Evolutionary conservation across 2,888 invertebrate species (phyloP), one percentile per base, ranked within the genome.

Genomic region (Eustalomyia histrio): DNA sequence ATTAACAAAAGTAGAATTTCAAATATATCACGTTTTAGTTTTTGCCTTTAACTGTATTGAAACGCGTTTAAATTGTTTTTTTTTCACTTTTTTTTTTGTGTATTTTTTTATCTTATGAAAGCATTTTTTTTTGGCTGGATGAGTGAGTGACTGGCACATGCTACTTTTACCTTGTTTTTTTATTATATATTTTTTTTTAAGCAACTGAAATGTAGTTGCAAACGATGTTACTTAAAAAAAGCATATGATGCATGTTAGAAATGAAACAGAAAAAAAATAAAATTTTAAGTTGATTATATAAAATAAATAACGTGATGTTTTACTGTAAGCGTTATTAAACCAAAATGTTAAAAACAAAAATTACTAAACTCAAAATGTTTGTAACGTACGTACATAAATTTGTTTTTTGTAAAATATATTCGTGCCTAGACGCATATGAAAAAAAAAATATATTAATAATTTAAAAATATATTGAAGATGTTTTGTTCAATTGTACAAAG

Each of bases 11-110:
- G 47, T 47, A 47, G 57, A 64, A 73, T 64, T 21, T 6, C 64
- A 64, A 65, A 73, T 65, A 73, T 65, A 64, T 65, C 73, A 73
- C 73, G 73, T 73, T 73, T 73, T 43, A 57, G 12, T n/a, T 47
- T 47, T 47, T 47, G 39, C 14, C 9, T 39, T 10, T 39, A 39
- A 14, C 10, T 12, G 14, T 39, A 47, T 47, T 47, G 43, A 47
- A 47, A 47, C 14, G 43, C n/a, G 43, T n/a, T 47, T n/a, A 6
- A 47, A 47, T n/a, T 47, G 43, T 47, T 4, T 47, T 47, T 47
- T 14, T 39, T 39, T 2, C 39, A 29, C 1, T 12, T 39, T n/a
- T 47, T 47, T 47, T 12, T 43, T 14, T 43, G 8, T 43, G 1
- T 14, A n/a, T 47, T 47, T 47, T n/a, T 47, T 47, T 47, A 47